A percentile compares a stretch with the other conserved stretches of the same genome.
These are phyloP conservation scores for Botia almorhae DNA, from an alignment of 2,797 vertebrate species.

Conservation along the genomic window DNA sequence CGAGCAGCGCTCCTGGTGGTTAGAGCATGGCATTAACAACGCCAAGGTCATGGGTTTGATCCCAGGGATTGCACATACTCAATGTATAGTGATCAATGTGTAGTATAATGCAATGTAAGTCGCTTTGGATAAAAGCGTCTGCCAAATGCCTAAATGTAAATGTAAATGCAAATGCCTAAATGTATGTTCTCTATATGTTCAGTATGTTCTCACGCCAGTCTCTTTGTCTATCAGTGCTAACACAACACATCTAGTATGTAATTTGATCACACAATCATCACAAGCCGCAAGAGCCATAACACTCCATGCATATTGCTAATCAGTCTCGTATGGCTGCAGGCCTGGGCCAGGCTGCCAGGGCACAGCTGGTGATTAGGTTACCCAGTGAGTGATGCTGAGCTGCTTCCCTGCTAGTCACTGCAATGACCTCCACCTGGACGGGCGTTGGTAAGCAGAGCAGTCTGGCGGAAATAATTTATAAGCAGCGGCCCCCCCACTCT, in stretches of 20 bases:
- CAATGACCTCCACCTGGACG: conserved; percentile 86
- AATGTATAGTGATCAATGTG: too few species aligned
- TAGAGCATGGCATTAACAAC: too few species aligned
- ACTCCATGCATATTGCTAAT: conserved; percentile 3
- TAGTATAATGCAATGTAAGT: too few species aligned
- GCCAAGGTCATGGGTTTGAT: too few species aligned
- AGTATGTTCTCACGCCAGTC: neutral
- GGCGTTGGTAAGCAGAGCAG: conserved; percentile 87
- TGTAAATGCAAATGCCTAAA: too few species aligned
- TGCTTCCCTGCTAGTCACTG: conserved; percentile 71
- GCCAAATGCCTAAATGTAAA: too few species aligned
- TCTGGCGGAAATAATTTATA: conserved; percentile 93
- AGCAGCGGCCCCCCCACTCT: conserved; percentile 82
- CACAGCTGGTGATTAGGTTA: conserved; percentile 55
- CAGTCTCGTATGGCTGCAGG: conserved; percentile 32
- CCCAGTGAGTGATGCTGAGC: conserved; percentile 66
- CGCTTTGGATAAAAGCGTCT: too few species aligned
- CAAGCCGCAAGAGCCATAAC: neutral
- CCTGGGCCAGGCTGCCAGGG: conserved; percentile 40
- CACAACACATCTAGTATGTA: conserved; percentile 56
- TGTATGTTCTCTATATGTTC: too few species aligned
- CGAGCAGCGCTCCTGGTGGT: too few species aligned
- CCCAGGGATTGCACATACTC: too few species aligned
- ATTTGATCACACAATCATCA: conserved; percentile 22
- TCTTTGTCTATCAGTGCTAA: conserved; percentile 9